These are phyloP conservation scores for Sterna hirundo DNA, from an alignment of 2,113 vertebrate species.

Conservation along the genomic window DNA sequence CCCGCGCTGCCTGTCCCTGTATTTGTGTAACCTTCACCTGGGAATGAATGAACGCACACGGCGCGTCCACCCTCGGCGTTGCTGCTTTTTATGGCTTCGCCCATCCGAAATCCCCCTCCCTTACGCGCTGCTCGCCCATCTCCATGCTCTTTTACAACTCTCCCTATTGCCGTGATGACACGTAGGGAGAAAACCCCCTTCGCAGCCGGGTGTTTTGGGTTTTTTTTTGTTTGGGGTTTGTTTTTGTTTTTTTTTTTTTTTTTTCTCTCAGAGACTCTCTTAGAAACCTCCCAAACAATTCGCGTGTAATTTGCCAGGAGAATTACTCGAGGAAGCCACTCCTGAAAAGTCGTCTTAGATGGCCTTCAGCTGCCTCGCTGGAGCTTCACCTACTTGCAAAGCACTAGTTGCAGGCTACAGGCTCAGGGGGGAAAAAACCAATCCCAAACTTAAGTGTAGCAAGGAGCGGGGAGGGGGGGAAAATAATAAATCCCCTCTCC, in stretches of 20 bases:
- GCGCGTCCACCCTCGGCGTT: background rate
- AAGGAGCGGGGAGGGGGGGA: background rate
- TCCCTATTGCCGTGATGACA: background rate
- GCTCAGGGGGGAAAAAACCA: background rate
- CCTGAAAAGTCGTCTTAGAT: constrained; percentile 44
- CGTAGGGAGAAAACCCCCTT: background rate
- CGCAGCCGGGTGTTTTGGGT: background rate
- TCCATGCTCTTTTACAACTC: background rate
- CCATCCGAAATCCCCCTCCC: background rate
- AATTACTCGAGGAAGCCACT: constrained; percentile 46
- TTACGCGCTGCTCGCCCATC: background rate
- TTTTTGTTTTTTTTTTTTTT: no score
- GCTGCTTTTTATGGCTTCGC: background rate
- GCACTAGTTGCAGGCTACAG: constrained; percentile 10
- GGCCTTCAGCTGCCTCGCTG: constrained; percentile 40
- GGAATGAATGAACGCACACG: constrained; percentile 49
- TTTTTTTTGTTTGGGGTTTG: no score
- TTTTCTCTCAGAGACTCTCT: background rate
- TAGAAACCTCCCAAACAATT: background rate
- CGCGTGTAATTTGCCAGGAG: constrained; percentile 4
- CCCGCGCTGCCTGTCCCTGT: background rate
- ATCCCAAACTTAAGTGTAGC: background rate
- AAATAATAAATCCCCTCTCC: background rate
- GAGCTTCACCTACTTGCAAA: constrained; percentile 28
- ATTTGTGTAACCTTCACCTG: constrained; percentile 29